These are phyloP conservation scores for Danio rerio DNA, from an alignment of 2,113 vertebrate genomes.

Conservation along the genomic window GRCz12tu NC_133193.1:22588001-22588500, in stretches of 20 bases:
- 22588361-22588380: constrained; percentile 65
- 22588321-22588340: constrained; percentile 33
- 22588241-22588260: constrained; percentile 48
- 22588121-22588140: constrained; percentile 27
- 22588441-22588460: constrained; percentile 70
- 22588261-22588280: constrained; percentile 46
- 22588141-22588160: constrained; percentile 36
- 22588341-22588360: constrained; percentile 68
- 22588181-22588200: constrained; percentile 26
- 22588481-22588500: constrained; percentile 88
- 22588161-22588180: constrained; percentile 34
- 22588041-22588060: constrained; percentile 65
- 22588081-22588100: constrained; percentile 52
- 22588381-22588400: background rate
- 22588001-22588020: constrained; percentile 73
- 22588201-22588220: constrained; percentile 32
- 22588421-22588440: constrained; percentile 78
- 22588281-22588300: constrained; percentile 44
- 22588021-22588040: constrained; percentile 73
- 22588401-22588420: constrained; percentile 55
- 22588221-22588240: constrained; percentile 32
- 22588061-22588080: constrained; percentile 59
- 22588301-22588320: constrained; percentile 43
- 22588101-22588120: constrained; percentile 52
- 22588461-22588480: constrained; percentile 72